Evolutionary conservation across 2,113 vertebrate genomes (phyloP).

Genomic region (Grallaria varia): DNA sequence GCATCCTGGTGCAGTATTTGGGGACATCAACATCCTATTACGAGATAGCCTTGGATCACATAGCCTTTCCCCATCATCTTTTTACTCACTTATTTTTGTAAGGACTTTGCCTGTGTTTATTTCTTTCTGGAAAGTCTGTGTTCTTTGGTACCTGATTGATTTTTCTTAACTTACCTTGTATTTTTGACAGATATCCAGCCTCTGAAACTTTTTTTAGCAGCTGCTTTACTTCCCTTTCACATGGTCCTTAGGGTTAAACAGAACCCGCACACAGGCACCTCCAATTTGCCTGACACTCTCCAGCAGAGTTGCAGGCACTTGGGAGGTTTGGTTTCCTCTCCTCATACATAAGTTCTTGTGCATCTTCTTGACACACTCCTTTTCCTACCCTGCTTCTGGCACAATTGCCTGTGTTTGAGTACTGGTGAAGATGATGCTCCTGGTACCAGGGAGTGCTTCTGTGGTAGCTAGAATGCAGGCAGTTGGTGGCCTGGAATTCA

Average conservation of each 20-base stretch:
- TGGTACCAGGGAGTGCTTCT: neutral
- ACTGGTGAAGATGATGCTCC: neutral
- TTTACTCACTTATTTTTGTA: neutral
- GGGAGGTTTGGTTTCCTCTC: accelerated
- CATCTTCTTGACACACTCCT: neutral
- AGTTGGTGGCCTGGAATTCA: neutral
- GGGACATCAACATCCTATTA: neutral
- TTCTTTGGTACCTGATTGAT: neutral
- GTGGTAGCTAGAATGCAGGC: neutral
- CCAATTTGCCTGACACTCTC: neutral
- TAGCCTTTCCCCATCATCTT: neutral
- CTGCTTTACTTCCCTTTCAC: neutral
- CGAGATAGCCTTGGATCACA: neutral
- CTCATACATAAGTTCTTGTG: neutral
- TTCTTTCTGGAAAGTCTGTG: neutral
- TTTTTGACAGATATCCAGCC: neutral
- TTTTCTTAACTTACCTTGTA: neutral
- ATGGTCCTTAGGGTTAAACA: neutral
- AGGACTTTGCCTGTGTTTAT: neutral
- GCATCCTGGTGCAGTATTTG: neutral
- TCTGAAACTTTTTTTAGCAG: neutral
- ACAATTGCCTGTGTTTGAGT: neutral
- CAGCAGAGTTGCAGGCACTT: neutral
- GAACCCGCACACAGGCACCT: accelerated
- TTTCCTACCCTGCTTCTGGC: neutral